Conservation (phyloP, 37 sponge, comb jelly and placozoan genomes). For the Axinella damicornis region DNA sequence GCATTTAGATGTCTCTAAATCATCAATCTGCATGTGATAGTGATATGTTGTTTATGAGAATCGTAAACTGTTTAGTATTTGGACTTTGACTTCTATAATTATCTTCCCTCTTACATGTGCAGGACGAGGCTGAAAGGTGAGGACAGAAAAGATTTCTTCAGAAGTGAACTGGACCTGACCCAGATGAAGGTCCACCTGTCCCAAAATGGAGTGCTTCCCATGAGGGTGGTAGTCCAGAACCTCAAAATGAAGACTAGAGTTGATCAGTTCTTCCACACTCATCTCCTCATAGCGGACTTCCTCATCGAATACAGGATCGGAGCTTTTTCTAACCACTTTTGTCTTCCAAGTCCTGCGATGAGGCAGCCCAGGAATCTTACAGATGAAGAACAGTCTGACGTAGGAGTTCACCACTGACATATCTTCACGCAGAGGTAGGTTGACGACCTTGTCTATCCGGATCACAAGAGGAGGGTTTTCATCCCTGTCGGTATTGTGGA, state of each 20-base stretch:
- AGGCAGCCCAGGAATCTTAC: constrained; percentile 25
- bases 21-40: no score
- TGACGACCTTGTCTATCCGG: constrained; percentile 35
- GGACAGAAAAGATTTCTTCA: constrained; percentile 10
- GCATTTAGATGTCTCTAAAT: no score
- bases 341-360: constrained; percentile 56
- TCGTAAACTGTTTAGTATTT: no score
- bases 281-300: constrained; percentile 50
- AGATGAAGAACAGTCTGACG: constrained; percentile 56
- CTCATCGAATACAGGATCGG: constrained; percentile 51
- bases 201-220: constrained; percentile 56
- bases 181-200: constrained; percentile 29
- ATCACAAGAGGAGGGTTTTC: constrained; percentile 21
- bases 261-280: constrained; percentile 51
- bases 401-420: constrained; percentile 56
- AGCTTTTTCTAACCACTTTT: not conserved
- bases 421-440: constrained; percentile 52
- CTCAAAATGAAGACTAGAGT: constrained; percentile 62
- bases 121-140: constrained; percentile 22
- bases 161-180: constrained; percentile 22
- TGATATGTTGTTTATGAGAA: no score
- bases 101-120: no score
- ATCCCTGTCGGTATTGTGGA: no score
- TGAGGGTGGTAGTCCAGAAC: constrained; percentile 54
- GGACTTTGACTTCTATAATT: not conserved